Percentiles rank a stretch among this genome's conserved stretches.
Conservation (phyloP, 2,888 invertebrate genomes). For the Epistrophella euchroma region DNA sequence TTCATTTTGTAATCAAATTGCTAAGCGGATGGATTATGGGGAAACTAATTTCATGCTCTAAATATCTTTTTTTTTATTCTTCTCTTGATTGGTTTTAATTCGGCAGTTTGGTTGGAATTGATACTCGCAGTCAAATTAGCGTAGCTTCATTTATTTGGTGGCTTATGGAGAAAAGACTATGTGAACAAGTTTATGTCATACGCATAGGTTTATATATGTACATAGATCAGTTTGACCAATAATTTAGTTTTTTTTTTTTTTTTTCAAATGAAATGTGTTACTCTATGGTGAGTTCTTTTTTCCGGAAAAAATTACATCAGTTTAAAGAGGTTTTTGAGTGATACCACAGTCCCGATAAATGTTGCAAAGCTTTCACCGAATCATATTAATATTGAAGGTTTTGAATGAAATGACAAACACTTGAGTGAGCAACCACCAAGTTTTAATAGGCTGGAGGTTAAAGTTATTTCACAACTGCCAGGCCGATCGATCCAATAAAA, state of each 20-base stretch:
- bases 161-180: not conserved
- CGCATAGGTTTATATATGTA: not conserved
- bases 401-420: too few relatives aligned
- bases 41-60: conserved; percentile 51
- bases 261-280: not conserved
- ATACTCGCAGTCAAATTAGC: conserved; percentile 40
- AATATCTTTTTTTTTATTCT: conserved; percentile 35
- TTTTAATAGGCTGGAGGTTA: too few relatives aligned
- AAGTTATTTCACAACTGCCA: too few relatives aligned
- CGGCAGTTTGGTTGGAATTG: conserved; percentile 17
- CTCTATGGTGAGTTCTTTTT: not conserved
- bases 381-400: too few relatives aligned
- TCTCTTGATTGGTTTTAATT: conserved; percentile 26
- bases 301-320: too few relatives aligned
- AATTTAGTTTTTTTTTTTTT: not conserved
- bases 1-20: conserved; percentile 23
- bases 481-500: too few relatives aligned
- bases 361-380: too few relatives aligned
- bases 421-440: too few relatives aligned
- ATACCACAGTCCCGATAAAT: too few relatives aligned
- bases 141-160: conserved; percentile 12
- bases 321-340: too few relatives aligned
- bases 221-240: not conserved
- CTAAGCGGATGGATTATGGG: conserved; percentile 15
- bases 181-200: not conserved